phyloP scores from a whole-genome alignment of 2,797 vertebrate genomes.

The Macropus fuliginosus region DNA sequence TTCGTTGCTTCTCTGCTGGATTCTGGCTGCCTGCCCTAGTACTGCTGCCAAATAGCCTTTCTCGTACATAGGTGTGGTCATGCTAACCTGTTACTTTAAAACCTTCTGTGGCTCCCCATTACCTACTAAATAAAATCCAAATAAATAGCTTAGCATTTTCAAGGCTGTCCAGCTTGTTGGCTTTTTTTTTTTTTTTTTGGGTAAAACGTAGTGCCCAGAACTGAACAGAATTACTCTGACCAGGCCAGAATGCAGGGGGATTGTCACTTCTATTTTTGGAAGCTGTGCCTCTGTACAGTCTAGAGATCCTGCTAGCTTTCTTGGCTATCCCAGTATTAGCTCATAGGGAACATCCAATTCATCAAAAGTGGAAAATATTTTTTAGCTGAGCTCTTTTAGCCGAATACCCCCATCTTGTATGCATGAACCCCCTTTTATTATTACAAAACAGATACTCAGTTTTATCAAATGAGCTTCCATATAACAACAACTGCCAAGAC shows the following conservation, averaged over 20 bases:
- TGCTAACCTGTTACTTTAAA: neutral
- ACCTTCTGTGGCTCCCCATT: neutral
- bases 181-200: neutral
- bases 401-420: neutral
- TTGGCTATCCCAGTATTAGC: neutral
- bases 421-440: neutral
- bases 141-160: neutral
- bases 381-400: neutral
- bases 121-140: neutral
- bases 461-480: neutral
- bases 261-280: neutral
- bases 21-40: neutral
- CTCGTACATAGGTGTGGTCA: neutral
- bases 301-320: neutral
- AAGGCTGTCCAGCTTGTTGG: neutral
- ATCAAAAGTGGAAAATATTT: neutral
- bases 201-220: neutral
- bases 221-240: neutral
- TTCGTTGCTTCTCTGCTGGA: neutral
- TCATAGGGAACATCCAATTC: neutral
- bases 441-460: neutral
- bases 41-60: neutral
- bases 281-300: neutral
- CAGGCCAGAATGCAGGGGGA: neutral
- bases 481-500: neutral